Percentiles rank a stretch among this genome's conserved stretches.
phyloP scores from a whole-genome alignment of 2,888 invertebrate genomes.

The Gibbula magus region DNA sequence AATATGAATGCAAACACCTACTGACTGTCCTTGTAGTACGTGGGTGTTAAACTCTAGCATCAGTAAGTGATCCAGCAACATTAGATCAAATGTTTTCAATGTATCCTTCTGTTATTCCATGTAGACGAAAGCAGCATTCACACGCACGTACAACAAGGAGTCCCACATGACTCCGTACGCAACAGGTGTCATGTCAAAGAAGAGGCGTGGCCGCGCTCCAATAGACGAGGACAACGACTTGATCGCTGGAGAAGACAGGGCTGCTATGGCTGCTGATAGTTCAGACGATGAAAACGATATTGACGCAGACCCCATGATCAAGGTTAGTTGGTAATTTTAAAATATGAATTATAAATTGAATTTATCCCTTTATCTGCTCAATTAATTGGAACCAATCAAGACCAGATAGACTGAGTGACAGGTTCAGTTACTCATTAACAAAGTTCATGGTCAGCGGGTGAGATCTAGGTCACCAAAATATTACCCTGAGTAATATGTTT shows the following conservation, averaged over 20 bases:
- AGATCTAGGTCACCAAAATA: too few species aligned
- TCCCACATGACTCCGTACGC: slow-evolving; percentile 87
- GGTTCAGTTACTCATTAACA: too few species aligned
- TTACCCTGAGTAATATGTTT: too few species aligned
- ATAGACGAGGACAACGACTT: slow-evolving; percentile 65
- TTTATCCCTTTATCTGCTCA: too few species aligned
- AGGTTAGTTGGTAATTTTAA: slow-evolving; percentile 77
- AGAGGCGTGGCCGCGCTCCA: slow-evolving; percentile 77
- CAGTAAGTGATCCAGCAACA: background rate
- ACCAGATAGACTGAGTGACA: too few species aligned
- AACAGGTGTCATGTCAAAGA: slow-evolving; percentile 79
- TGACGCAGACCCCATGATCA: slow-evolving; percentile 86
- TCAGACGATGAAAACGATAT: slow-evolving; percentile 77
- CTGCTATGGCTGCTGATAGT: slow-evolving; percentile 36
- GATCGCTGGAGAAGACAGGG: slow-evolving; percentile 52
- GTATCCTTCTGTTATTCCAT: slow-evolving; percentile 6
- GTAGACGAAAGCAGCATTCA: slow-evolving; percentile 94
- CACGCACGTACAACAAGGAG: slow-evolving; percentile 92
- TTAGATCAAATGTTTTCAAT: background rate
- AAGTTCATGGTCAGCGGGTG: too few species aligned
- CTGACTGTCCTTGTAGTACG: too few species aligned
- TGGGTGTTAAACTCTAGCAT: background rate
- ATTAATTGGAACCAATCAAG: too few species aligned
- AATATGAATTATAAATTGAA: background rate
- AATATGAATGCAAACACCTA: too few species aligned